These are phyloP conservation scores for Octodon degus DNA, from an alignment of 2,113 vertebrate species.

Conservation along the genomic window DNA sequence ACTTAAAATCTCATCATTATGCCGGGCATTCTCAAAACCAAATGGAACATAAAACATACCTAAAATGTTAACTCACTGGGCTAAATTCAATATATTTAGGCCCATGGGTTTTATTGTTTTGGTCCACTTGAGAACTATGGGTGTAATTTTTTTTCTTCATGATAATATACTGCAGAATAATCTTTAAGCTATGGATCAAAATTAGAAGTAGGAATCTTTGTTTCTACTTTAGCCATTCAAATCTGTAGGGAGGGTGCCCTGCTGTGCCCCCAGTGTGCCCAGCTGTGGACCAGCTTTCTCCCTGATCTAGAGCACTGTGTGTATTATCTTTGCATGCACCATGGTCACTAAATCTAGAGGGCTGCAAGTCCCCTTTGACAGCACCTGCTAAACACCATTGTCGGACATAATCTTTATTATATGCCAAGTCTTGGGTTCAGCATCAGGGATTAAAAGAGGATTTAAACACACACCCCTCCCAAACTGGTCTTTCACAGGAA, in stretches of 20 bases:
- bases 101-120: not conserved
- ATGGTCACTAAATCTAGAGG: too few relatives aligned
- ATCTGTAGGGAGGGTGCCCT: not conserved
- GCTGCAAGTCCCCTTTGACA: too few relatives aligned
- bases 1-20: not conserved
- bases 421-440: not conserved
- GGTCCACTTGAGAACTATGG: not conserved
- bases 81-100: not conserved
- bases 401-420: not conserved
- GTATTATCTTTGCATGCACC: not conserved
- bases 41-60: fast-evolving
- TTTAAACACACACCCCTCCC: not conserved
- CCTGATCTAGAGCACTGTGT: not conserved
- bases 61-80: not conserved
- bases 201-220: not conserved
- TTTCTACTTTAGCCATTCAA: not conserved
- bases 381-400: fast-evolving
- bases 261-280: fast-evolving
- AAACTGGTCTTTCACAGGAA: not conserved
- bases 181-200: not conserved
- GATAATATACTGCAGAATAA: not conserved
- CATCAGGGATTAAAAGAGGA: not conserved
- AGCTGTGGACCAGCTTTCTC: not conserved
- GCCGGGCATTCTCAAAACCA: too few relatives aligned
- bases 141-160: not conserved